These are phyloP conservation scores for Salvelinus alpinus DNA, from an alignment of 2,113 vertebrate species.

Conservation along the genomic window DNA sequence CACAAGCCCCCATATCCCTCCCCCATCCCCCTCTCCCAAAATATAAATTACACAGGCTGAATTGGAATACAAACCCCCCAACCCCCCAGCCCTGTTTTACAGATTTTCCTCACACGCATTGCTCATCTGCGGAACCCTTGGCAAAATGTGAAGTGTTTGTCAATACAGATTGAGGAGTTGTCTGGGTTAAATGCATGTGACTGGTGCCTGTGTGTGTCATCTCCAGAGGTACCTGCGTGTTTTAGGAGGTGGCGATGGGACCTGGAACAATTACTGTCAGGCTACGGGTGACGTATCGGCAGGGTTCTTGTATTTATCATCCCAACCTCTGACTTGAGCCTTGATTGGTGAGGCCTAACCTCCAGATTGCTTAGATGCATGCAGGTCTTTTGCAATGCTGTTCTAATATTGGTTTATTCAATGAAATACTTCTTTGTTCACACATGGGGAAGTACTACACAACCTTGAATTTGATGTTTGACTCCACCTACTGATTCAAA, in stretches of 20 bases:
- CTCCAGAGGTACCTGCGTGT: constrained; percentile 52
- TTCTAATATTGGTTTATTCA: neutral
- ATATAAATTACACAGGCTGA: constrained; percentile 42
- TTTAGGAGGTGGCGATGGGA: constrained; percentile 45
- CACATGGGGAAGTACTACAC: no score
- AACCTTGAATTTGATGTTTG: neutral
- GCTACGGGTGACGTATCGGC: constrained; percentile 65
- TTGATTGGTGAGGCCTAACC: constrained; percentile 42
- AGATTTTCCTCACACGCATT: constrained; percentile 15
- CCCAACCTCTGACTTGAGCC: constrained; percentile 5
- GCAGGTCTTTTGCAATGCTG: neutral
- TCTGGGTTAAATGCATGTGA: constrained; percentile 62
- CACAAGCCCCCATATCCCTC: constrained; percentile 17
- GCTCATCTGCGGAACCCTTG: constrained; percentile 43
- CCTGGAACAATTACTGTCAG: constrained; percentile 66
- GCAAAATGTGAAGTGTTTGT: constrained; percentile 68
- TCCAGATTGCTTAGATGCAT: constrained; percentile 13
- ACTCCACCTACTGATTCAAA: constrained; percentile 31
- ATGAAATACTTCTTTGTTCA: no score
- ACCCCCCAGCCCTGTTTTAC: constrained; percentile 6
- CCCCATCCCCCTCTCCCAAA: constrained; percentile 6
- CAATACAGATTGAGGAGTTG: constrained; percentile 63
- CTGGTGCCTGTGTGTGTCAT: constrained; percentile 51
- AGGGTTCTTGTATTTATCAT: constrained; percentile 53
- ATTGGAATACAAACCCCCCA: constrained; percentile 2